These are phyloP conservation scores for Stegastes partitus DNA, from an alignment of 2,113 vertebrate genomes.

Conservation along the genomic window DNA sequence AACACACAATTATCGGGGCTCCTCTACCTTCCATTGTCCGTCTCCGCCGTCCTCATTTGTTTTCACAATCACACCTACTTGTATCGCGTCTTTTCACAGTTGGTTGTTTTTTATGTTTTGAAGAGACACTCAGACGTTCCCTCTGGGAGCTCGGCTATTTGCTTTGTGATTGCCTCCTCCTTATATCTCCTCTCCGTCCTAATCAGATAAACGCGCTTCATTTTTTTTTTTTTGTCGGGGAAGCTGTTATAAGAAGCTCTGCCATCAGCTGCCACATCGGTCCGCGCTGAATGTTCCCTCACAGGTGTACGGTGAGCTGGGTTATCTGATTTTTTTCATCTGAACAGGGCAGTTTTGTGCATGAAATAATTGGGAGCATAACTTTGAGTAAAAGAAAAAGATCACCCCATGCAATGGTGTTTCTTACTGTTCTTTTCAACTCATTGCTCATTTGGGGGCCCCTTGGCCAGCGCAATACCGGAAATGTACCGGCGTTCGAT, in stretches of 20 bases:
- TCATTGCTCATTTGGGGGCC: too few species aligned
- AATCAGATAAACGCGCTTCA: constrained; percentile 33
- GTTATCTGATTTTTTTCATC: neutral
- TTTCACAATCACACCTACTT: constrained; percentile 25
- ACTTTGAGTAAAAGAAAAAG: neutral
- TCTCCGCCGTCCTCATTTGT: neutral
- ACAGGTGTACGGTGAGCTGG: neutral
- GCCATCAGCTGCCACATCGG: neutral
- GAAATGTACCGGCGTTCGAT: neutral
- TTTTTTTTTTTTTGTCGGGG: constrained; percentile 32
- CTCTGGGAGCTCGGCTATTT: constrained; percentile 23
- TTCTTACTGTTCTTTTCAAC: neutral
- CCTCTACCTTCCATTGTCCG: neutral
- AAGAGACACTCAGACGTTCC: constrained; percentile 10
- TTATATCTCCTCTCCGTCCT: constrained; percentile 14
- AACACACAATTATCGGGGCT: neutral
- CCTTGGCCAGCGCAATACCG: neutral
- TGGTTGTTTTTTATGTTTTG: neutral
- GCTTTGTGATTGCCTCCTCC: constrained; percentile 27
- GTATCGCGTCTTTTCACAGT: constrained; percentile 13
- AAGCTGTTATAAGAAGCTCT: neutral
- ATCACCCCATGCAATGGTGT: neutral
- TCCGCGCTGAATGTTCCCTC: constrained; percentile 3
- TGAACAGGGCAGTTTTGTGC: neutral
- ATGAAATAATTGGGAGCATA: neutral